Evolutionary conservation across 2,113 vertebrate species (phyloP), one percentile per base, ranked within the genome.

Genomic region (Grallaria varia): DNA sequence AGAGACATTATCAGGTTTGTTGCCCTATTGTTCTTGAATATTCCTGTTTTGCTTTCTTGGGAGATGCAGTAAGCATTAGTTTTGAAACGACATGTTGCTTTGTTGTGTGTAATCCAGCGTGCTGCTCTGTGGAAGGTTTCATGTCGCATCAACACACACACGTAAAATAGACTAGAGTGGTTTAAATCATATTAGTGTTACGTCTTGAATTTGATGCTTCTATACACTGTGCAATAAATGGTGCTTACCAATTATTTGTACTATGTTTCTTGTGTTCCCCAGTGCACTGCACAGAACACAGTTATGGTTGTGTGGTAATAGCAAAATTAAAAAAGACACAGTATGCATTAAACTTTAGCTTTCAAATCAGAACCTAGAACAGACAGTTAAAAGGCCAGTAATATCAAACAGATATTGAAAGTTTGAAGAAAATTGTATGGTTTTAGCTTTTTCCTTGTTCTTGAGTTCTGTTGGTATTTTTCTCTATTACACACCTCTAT

Each of bases 1-100:
- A 99, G 99, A 97, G 99, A 99, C 97, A 98, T 99, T 67, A 98
- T 99, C 97, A 98, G 99, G 99, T 99, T 87, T 90, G 97, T 86
- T 95, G 8, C 45, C 91, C 47, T 78, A 1, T 56, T 72, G 18
- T 60, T 92, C 22, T 74, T 92, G 53, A 85, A 30, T 62, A 24
- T 80, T 84, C 40, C 44, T 50, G 7, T 3, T 86, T 92, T 76
- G 28, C 55, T 63, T 78, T 76, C 55, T 71, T 92, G 60, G 30
- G 27, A 40, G 89, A 68, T 62, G 25, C 37, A 44, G 13, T 56
- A 67, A 84, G 5, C n/a, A 33, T 56, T 74, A 47, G 35, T 56
- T 93, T 83, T 75, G 25, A 56, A 74, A 69, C 82, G 39, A 66
- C 3, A 0, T 55, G 31, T 21, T 85, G 13, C 4, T 59, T 74